Evolutionary conservation across 2,888 invertebrate genomes (phyloP), one percentile per base, ranked within the genome.

Genomic region (Aricia artaxerxes): DNA sequence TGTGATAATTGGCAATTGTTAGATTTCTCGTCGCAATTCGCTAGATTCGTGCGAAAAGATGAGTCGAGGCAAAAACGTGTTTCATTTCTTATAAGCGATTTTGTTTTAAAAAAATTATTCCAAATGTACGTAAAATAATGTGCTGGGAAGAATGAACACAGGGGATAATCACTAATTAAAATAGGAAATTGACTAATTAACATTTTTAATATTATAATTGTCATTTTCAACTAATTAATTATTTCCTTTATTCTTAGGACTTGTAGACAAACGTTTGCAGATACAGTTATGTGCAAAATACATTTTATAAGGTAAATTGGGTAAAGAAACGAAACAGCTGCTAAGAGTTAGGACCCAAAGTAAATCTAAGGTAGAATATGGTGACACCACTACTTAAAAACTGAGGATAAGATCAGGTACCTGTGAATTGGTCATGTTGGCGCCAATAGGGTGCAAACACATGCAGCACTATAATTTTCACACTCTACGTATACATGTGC

Each of bases 341-440:
- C 24, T 24, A 24, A 24, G 24, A 24, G 16, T 57, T 9, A 49
- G 24, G 1, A 6, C 60, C 6, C 24, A 64, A 69, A 35, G 35
- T 38, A 69, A 24, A 35, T 64, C 64, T 64, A 38, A 38, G 16
- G 9, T 69, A 69, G 16, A 69, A 24, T 13, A 69, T 35, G 69
- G 69, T 76, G 53, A 76, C 57, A 76, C 76, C 76, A 76, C 76
- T 76, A 76, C 76, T 57, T 35, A 76, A 31, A 31, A 76, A 75
- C 40, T 24, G 13, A 75, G 57, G 57, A 76, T 85, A 87, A 89
- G 88, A 85, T 85, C 83, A 85, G 88, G 88, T 95, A 95, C 95
- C 95, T 95, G 95, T 87, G 95, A 95, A 92, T 95, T 95, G 87
- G 95, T 95, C 95, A 95, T 95, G 88, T 88, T 91, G 91, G 86